Percentiles rank a stretch among this genome's conserved stretches.
phyloP scores from a whole-genome alignment of 2,113 vertebrate species.

The human (Homo sapiens) region DNA sequence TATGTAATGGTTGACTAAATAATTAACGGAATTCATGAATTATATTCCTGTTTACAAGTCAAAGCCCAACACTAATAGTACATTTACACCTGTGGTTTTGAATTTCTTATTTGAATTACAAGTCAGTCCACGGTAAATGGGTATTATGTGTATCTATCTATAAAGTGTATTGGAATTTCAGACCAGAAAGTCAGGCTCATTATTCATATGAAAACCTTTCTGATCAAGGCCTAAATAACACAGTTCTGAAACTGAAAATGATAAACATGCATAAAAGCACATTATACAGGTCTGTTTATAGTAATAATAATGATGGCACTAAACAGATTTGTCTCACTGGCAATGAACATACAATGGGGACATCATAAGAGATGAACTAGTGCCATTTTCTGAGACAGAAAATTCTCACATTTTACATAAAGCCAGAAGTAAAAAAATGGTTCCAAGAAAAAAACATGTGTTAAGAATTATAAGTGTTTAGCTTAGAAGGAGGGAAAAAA shows the following conservation, averaged over 20 bases:
- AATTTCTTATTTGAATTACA: background rate
- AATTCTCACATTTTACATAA: constrained; percentile 64
- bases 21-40: background rate
- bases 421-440: constrained; percentile 58
- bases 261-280: background rate
- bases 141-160: constrained; percentile 6
- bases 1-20: background rate
- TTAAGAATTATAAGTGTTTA: constrained; percentile 59
- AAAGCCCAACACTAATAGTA: background rate
- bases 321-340: constrained; percentile 25
- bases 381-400: constrained; percentile 43
- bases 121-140: background rate
- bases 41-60: constrained; percentile 26
- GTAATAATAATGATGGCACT: background rate
- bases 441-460: constrained; percentile 59
- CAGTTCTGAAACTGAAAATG: constrained; percentile 51
- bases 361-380: constrained; percentile 16
- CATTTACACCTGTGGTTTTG: constrained; percentile 23
- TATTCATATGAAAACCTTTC: constrained; percentile 32
- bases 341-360: constrained; percentile 11
- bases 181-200: constrained; percentile 11
- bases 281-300: constrained; percentile 12
- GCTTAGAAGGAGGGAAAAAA: constrained; percentile 47
- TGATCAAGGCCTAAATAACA: constrained; percentile 14
- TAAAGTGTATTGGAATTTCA: constrained; percentile 25